Evolutionary conservation across 2,888 invertebrate species (phyloP), one percentile per base, ranked within the genome.

Genomic region (Pseudoips prasinana): DNA sequence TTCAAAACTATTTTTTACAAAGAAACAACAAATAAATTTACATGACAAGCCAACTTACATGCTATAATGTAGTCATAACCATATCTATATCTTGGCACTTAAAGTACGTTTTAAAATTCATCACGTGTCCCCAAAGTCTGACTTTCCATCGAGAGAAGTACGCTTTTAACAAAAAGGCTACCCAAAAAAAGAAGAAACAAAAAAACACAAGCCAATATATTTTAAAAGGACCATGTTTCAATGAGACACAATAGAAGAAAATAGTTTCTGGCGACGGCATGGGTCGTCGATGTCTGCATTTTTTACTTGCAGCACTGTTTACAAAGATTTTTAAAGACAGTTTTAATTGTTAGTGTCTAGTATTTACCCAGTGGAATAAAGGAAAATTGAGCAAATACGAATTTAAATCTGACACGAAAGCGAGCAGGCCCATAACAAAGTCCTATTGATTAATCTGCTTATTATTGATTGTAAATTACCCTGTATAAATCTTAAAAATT

Each of bases 71-170:
- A 75, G 73, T 62, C 71, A 74, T 74, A 75, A 69, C 70, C 67
- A 68, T 76, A 76, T 65, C 67, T 71, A 66, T 64, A 73, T 58
- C 72, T 73, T 65, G 59, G 60, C 56, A 69, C 66, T 65, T 64
- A 72, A 63, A 47, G 60, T 46, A 71, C 74, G 72, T 76, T 76
- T 87, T 85, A 77, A 83, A 85, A 87, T 86, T 84, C 85, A 83
- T 79, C 82, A 78, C 82, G 53, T 76, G 79, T 77, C 57, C 53
- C 55, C 49, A 58, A 69, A 73, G 62, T 57, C 64, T 46, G 56
- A 59, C 52, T 68, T 66, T 50, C 66, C 73, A 65, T 70, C 65
- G 67, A 74, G 62, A 64, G 73, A 79, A 72, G 75, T 74, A 71
- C 64, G 74, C 73, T 80, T 80, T 62, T 50, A 65, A 79, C 69